Conservation (phyloP, 2,888 invertebrate species). For the Macaria liturata region DNA sequence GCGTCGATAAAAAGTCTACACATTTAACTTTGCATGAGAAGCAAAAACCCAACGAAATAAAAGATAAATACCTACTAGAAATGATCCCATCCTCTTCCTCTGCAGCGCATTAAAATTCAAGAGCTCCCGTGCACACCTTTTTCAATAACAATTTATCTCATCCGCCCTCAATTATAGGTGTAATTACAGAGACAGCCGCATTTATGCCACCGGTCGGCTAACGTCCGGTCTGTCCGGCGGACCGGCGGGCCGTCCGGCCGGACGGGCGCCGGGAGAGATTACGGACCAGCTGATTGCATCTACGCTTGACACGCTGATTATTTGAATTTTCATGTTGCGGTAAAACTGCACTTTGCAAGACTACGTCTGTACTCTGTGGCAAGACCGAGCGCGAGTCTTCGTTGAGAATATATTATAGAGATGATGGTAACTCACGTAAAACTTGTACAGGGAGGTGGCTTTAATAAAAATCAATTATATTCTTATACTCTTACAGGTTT, state of each 20-base stretch:
- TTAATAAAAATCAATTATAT: too few relatives aligned
- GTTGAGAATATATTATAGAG: too few relatives aligned
- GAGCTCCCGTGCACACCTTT: conserved; percentile 15
- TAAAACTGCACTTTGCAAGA: too few relatives aligned
- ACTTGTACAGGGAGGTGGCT: too few relatives aligned
- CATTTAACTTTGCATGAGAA: neutral
- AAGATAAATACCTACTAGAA: neutral
- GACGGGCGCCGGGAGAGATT: conserved; percentile 70
- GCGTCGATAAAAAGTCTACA: too few relatives aligned
- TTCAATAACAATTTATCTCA: conserved; percentile 17
- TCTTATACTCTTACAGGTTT: too few relatives aligned
- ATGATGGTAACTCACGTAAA: too few relatives aligned
- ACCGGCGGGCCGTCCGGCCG: conserved; percentile 37
- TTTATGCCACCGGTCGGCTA: conserved; percentile 34
- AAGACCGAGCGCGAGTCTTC: too few relatives aligned
- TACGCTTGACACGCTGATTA: neutral
- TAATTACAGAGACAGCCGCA: conserved; percentile 10
- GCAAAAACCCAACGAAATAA: too few relatives aligned
- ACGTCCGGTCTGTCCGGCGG: conserved; percentile 50
- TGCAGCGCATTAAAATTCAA: conserved; percentile 10
- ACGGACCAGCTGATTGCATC: conserved; percentile 36
- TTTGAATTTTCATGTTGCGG: too few relatives aligned
- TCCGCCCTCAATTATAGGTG: conserved; percentile 17
- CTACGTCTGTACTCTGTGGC: too few relatives aligned
- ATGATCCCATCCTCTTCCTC: conserved; percentile 8